These are phyloP conservation scores for Cheilosia urbana DNA, from an alignment of 2,888 invertebrate species.

Conservation along the genomic window DNA sequence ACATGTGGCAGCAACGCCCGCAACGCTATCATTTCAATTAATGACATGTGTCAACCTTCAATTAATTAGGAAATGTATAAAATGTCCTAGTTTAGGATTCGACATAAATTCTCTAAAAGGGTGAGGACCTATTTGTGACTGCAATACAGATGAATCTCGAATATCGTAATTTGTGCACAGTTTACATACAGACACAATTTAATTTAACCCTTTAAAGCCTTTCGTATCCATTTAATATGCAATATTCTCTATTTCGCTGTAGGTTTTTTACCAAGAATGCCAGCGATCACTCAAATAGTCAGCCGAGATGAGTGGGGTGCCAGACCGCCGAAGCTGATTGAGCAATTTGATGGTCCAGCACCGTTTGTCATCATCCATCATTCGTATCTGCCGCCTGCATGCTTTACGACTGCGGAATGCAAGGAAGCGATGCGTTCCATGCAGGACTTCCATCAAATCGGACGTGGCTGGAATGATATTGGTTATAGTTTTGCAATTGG, in stretches of 20 bases:
- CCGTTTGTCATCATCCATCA: slow-evolving; percentile 90
- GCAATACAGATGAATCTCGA: slow-evolving; percentile 9
- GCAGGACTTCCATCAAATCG: slow-evolving; percentile 87
- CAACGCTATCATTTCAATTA: slow-evolving; percentile 52
- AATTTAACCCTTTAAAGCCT: neutral
- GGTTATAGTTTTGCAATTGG: slow-evolving; percentile 90
- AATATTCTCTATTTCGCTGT: slow-evolving; percentile 51
- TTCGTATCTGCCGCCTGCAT: slow-evolving; percentile 87
- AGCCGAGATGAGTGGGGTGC: slow-evolving; percentile 87
- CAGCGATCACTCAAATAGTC: slow-evolving; percentile 78
- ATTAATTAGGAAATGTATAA: slow-evolving; percentile 63
- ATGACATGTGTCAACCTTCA: slow-evolving; percentile 64
- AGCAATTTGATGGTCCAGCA: slow-evolving; percentile 85
- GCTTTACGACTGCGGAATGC: slow-evolving; percentile 85
- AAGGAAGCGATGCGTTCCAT: slow-evolving; percentile 86
- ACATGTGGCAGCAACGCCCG: slow-evolving; percentile 7
- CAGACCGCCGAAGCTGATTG: slow-evolving; percentile 83
- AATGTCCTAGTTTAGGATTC: slow-evolving; percentile 28
- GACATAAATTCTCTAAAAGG: slow-evolving; percentile 48
- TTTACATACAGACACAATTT: neutral
- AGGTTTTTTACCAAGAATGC: slow-evolving; percentile 80
- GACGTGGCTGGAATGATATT: slow-evolving; percentile 88
- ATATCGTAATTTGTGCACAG: slow-evolving; percentile 11
- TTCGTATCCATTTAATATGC: neutral
- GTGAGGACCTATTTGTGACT: neutral